Base-by-base conservation (phyloP, 2,888 invertebrate species). In the Cantharis flavilabris region DNA sequence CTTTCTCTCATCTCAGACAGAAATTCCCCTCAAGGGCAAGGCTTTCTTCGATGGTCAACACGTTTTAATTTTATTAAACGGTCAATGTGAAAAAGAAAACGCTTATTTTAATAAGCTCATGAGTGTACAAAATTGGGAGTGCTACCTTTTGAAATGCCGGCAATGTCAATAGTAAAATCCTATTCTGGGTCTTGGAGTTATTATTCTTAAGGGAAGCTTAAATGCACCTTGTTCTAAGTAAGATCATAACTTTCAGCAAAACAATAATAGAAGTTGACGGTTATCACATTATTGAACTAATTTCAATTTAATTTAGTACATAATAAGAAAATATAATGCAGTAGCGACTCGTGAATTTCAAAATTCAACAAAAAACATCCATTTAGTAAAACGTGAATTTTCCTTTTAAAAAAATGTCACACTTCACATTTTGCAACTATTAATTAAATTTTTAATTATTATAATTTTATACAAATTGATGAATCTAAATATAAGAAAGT, bases 1-100 rank as follows among this genome's bases (percentile, higher is more conserved):
- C 76, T 76, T 76, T 76, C 76, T 76, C 76, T 73, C 28, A 62
- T 65, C 65, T 62, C 71, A 76, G 76, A 73, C 73, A 71, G 76
- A 73, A 76, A 76, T 76, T 73, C 18, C 64, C 28, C 73, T 73
- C 70, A 76, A 76, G 71, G 71, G 75, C 75, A 71, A 28, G 33
- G 70, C 75, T 71, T 75, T 75, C 75, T 75, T 75, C 62, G 67
- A 62, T 71, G 70, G 71, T 64, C 75, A 70, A 67, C 69, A 63
- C 69, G 69, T 26, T 23, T 69, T 16, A 23, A 23, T 62, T 62
- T 70, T 69, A 63, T 73, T 73, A 70, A 73, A 73, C 73, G 23
- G 69, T 73, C n/a, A 73, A 49, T 30, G 28, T 70, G 62, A 73
- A 73, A 73, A 73, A 73, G 73, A 73, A 70, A 69, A 73, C 18